A percentile compares a stretch with the other conserved stretches of the same genome.
Conservation (phyloP, 2,888 invertebrate genomes). For the Neoscelio sp. region DNA sequence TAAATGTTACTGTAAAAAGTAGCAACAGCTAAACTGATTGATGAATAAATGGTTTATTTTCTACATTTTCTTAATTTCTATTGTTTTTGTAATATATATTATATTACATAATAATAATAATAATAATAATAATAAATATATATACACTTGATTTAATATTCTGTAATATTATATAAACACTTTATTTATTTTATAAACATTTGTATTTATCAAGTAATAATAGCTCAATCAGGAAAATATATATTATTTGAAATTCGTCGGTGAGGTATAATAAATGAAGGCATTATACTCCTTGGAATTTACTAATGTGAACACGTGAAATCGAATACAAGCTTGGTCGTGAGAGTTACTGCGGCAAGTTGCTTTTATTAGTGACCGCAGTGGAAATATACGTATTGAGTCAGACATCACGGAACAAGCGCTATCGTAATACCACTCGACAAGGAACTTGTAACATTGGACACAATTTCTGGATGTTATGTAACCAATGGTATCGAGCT, state of each 20-base stretch:
- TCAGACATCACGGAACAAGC: conserved; percentile 60
- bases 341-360: conserved; percentile 44
- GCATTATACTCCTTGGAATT: conserved; percentile 20
- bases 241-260: conserved; percentile 28
- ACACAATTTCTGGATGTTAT: conserved; percentile 48
- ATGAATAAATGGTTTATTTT: too few relatives aligned
- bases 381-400: conserved; percentile 64
- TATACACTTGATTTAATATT: too few relatives aligned
- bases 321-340: conserved; percentile 33
- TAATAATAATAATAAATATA: too few relatives aligned
- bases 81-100: too few relatives aligned
- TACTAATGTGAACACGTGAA: conserved; percentile 33
- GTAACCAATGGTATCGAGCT: conserved; percentile 35
- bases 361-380: conserved; percentile 58
- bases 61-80: too few relatives aligned
- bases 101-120: too few relatives aligned
- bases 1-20: too few relatives aligned
- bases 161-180: too few relatives aligned
- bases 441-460: conserved; percentile 50
- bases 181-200: too few relatives aligned
- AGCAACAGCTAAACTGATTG: too few relatives aligned
- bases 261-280: conserved; percentile 15
- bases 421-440: conserved; percentile 50
- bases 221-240: too few relatives aligned
- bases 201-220: too few relatives aligned